Evolutionary conservation across 2,888 invertebrate genomes (phyloP).

Genomic region (Chloroclysta siterata): DNA sequence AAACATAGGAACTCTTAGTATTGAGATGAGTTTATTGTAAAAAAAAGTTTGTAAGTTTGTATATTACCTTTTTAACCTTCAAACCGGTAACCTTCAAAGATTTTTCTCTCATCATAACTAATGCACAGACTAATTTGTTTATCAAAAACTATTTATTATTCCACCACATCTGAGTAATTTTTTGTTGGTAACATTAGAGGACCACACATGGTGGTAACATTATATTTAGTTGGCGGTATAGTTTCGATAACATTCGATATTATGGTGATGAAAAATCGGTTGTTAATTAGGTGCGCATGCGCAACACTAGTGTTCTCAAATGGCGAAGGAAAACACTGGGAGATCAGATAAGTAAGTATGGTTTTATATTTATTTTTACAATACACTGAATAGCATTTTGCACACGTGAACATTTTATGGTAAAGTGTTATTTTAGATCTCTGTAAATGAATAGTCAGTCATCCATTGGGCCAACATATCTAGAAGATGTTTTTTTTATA

Average conservation of each 20-base stretch:
- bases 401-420: too few relatives aligned
- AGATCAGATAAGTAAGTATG: too few relatives aligned
- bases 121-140: constrained; percentile 33
- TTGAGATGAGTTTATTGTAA: not conserved
- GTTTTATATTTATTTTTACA: too few relatives aligned
- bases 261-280: not conserved
- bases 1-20: too few relatives aligned
- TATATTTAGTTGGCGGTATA: constrained; percentile 13
- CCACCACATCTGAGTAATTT: constrained; percentile 15
- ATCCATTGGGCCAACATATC: too few relatives aligned
- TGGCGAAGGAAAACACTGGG: too few relatives aligned
- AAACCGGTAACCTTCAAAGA: constrained; percentile 31
- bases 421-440: too few relatives aligned
- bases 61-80: too few relatives aligned
- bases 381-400: too few relatives aligned
- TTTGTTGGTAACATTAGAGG: constrained; percentile 32
- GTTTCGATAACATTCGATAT: constrained; percentile 11
- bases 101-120: constrained; percentile 26
- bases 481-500: too few relatives aligned
- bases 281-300: not conserved
- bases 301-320: too few relatives aligned
- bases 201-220: constrained; percentile 36
- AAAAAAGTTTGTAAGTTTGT: not conserved
- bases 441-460: too few relatives aligned
- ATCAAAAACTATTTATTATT: constrained; percentile 33